phyloP scores from a whole-genome alignment of 2,797 vertebrate species.

The Poeciliopsis infans region DNA sequence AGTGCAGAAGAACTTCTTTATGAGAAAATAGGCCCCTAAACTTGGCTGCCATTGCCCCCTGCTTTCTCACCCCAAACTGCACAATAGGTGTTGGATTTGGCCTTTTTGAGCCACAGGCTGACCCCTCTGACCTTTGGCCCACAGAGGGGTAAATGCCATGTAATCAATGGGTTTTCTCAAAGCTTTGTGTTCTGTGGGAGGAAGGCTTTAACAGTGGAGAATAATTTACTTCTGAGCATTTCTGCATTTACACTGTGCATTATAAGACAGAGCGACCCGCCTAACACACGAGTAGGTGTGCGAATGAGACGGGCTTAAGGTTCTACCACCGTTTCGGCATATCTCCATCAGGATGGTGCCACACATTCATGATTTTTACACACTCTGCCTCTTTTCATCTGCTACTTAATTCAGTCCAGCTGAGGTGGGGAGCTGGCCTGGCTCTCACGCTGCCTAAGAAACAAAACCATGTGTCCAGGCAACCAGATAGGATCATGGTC shows the following conservation, averaged over 20 bases:
- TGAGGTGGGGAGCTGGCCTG: constrained; percentile 65
- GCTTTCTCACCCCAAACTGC: constrained; percentile 91
- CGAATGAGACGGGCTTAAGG: constrained; percentile 33
- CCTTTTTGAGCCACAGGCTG: constrained; percentile 86
- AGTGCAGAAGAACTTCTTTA: constrained; percentile 71
- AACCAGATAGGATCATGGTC: constrained; percentile 91
- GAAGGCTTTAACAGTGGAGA: constrained; percentile 57
- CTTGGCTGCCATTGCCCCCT: constrained; percentile 83
- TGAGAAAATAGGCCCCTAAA: constrained; percentile 78
- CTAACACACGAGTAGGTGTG: constrained; percentile 36
- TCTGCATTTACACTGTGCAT: constrained; percentile 44
- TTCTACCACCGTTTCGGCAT: constrained; percentile 38
- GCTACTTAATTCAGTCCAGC: constrained; percentile 65
- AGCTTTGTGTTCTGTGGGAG: constrained; percentile 72
- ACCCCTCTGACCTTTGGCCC: constrained; percentile 92
- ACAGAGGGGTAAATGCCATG: constrained; percentile 95
- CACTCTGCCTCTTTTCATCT: constrained; percentile 64
- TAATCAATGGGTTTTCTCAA: constrained; percentile 97
- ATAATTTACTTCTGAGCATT: constrained; percentile 62
- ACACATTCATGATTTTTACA: constrained; percentile 64
- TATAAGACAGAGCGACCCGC: constrained; percentile 32
- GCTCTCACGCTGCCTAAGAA: constrained; percentile 77
- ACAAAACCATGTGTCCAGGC: constrained; percentile 83
- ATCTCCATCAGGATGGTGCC: constrained; percentile 31
- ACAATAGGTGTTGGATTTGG: constrained; percentile 92